Evolutionary conservation across 2,113 vertebrate genomes (phyloP).

Genomic region (Carollia perspicillata): DNA sequence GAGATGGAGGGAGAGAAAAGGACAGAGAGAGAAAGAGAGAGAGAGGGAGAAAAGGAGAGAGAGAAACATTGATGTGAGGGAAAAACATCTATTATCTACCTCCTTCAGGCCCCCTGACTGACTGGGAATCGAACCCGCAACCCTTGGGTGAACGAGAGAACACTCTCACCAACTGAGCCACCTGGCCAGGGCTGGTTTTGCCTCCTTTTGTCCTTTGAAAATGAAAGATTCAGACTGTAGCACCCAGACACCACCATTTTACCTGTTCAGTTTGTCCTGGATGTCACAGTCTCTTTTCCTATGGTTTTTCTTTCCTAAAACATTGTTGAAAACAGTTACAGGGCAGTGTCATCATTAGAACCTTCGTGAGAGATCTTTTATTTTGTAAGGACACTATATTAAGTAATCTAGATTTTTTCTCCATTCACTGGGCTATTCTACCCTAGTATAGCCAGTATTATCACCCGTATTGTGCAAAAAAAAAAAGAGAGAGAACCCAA

Average conservation of each 20-base stretch:
- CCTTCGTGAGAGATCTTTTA: neutral
- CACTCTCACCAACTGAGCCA: no score
- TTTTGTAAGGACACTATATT: neutral
- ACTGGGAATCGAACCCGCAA: no score
- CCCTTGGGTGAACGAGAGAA: no score
- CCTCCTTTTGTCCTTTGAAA: neutral
- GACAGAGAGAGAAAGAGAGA: fast-evolving
- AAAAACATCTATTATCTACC: no score
- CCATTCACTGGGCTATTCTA: neutral
- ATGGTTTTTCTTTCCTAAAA: neutral
- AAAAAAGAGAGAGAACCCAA: neutral
- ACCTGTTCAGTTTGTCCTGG: constrained; percentile 1
- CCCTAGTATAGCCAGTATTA: neutral
- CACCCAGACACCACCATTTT: neutral
- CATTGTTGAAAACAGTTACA: neutral
- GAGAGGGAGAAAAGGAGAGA: no score
- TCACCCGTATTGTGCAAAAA: neutral
- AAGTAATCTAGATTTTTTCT: neutral
- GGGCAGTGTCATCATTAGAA: neutral
- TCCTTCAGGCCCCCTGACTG: no score
- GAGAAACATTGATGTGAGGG: no score
- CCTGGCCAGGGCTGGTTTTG: neutral
- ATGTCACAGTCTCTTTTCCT: neutral
- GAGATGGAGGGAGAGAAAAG: no score
- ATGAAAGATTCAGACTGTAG: neutral